Conservation (phyloP, 2,797 vertebrate genomes). For the Pelochelys cantorii region DNA sequence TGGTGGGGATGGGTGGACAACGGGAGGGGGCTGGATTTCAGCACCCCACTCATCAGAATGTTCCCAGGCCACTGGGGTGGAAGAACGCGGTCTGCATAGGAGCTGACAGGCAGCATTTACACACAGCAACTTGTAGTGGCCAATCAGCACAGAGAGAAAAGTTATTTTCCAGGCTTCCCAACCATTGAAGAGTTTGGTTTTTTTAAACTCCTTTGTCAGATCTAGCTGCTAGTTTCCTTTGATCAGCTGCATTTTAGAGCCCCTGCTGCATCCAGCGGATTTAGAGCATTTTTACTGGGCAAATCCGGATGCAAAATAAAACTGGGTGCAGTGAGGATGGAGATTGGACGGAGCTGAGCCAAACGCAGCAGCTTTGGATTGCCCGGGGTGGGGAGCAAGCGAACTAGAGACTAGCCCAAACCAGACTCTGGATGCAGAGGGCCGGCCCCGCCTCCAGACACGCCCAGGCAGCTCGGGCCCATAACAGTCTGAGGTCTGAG, state of each 20-base stretch:
- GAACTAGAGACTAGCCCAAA: not conserved
- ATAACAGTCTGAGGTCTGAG: not conserved
- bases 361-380: not conserved
- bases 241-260: not conserved
- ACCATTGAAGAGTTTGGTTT: rapidly evolving
- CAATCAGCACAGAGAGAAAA: not conserved
- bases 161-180: not conserved
- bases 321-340: rapidly evolving
- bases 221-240: not conserved
- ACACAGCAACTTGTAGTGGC: no score
- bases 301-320: not conserved
- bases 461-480: no score
- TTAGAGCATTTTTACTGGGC: rapidly evolving
- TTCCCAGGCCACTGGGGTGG: no score
- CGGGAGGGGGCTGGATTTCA: no score
- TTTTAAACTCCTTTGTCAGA: not conserved
- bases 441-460: not conserved
- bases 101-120: no score
- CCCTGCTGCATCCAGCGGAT: not conserved
- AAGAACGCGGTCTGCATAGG: no score
- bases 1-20: no score
- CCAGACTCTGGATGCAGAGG: not conserved
- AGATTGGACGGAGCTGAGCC: not conserved
- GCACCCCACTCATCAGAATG: no score
- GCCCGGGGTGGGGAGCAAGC: not conserved